Percentiles rank a stretch among this genome's conserved stretches.
Conservation (phyloP, 92 coral and sea anemone genomes). For the Zoanthus solanderi region DNA sequence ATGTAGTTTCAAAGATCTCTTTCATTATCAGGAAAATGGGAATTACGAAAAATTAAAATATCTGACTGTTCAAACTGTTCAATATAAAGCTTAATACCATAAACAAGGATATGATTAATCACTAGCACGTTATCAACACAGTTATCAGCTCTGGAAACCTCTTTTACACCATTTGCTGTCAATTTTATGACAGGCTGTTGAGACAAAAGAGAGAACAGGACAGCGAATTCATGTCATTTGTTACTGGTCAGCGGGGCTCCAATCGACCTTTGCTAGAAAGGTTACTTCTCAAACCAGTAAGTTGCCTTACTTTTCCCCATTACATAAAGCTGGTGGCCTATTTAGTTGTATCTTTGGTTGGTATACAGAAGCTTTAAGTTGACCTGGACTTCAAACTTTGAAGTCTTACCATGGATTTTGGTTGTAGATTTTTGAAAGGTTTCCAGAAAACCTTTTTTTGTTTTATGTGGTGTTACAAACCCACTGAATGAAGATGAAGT, state of each 20-base stretch:
- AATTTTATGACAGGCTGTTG: slow-evolving; percentile 64
- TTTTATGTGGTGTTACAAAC: no score
- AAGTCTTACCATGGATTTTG: no score
- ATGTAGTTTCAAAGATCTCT: not conserved
- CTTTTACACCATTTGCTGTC: not conserved
- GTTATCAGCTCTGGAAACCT: not conserved
- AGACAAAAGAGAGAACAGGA: slow-evolving; percentile 94
- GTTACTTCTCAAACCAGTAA: slow-evolving; percentile 87
- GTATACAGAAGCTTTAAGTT: no score
- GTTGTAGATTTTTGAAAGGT: no score
- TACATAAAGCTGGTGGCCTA: not conserved
- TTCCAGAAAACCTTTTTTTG: no score
- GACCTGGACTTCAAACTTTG: no score
- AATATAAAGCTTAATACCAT: not conserved
- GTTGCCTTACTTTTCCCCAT: slow-evolving; percentile 17
- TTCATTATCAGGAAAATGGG: not conserved
- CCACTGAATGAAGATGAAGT: no score
- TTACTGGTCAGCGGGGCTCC: slow-evolving; percentile 84
- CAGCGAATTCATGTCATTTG: slow-evolving; percentile 89
- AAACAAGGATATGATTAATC: no score
- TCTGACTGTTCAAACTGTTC: not conserved
- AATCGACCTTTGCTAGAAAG: slow-evolving; percentile 81
- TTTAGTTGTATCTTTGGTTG: not conserved
- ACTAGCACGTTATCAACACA: not conserved
- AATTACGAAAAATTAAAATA: not conserved